Conservation (phyloP, 2,113 vertebrate genomes). For the Cochlearius cochlearius region DNA sequence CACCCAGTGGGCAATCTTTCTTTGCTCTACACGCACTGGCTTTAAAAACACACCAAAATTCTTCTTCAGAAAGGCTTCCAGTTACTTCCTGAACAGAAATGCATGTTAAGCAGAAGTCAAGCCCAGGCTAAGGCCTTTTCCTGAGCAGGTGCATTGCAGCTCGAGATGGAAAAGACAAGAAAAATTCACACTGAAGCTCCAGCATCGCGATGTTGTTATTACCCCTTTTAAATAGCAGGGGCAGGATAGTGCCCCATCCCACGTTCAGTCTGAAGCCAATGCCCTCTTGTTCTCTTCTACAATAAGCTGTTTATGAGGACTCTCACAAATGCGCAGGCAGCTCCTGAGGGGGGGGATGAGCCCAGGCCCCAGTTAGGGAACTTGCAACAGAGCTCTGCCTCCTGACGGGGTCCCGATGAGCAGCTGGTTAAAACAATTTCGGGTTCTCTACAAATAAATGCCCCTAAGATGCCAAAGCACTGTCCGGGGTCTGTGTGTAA, state of each 20-base stretch:
- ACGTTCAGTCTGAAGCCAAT: background rate
- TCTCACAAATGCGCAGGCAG: background rate
- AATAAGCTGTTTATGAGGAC: background rate
- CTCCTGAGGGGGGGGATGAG: background rate
- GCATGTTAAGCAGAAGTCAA: background rate
- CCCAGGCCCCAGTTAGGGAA: background rate
- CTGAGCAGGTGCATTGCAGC: background rate
- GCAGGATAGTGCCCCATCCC: background rate
- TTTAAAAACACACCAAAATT: background rate
- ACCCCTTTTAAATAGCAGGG: background rate
- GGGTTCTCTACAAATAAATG: background rate
- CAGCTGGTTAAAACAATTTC: background rate
- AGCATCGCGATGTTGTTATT: background rate
- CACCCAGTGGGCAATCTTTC: background rate
- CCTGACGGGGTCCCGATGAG: accelerated
- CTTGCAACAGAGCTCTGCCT: background rate
- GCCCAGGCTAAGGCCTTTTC: background rate
- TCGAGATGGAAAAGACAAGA: background rate
- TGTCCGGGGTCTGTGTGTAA: background rate
- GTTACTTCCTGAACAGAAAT: background rate
- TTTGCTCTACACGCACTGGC: background rate
- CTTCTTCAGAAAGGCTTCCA: background rate
- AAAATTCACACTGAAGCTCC: background rate
- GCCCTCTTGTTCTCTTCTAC: background rate
- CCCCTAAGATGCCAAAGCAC: background rate